phyloP scores from a whole-genome alignment of 2,113 vertebrate genomes.

The Glaucidium brasilianum region DNA sequence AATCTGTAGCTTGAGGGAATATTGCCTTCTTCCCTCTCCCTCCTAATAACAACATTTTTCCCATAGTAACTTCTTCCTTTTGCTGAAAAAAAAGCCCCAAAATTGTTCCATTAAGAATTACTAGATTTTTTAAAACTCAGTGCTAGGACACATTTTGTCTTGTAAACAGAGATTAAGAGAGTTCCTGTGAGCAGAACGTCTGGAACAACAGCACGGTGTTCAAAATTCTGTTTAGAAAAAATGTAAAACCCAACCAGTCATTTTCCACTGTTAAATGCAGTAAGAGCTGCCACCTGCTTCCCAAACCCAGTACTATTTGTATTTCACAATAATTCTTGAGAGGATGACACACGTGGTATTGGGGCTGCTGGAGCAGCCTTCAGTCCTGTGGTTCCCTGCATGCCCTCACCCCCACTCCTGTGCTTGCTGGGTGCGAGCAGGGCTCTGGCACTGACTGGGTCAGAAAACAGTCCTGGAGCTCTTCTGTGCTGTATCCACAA shows the following conservation, averaged over 20 bases:
- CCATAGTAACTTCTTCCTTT: not conserved
- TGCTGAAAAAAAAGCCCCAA: not conserved
- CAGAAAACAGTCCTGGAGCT: not conserved
- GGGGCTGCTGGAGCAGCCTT: not conserved
- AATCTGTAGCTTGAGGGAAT: not conserved
- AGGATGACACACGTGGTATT: not conserved
- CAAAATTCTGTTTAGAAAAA: not conserved
- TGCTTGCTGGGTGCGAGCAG: not conserved
- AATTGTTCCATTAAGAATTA: not conserved
- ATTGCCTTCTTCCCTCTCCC: not conserved
- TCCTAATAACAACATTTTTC: not conserved
- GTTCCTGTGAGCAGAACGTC: not conserved
- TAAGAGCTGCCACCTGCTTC: not conserved
- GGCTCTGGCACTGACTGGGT: not conserved
- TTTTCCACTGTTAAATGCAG: not conserved
- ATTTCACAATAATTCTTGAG: not conserved
- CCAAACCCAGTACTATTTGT: not conserved
- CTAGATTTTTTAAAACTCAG: not conserved
- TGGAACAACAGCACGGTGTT: not conserved
- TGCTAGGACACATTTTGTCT: not conserved
- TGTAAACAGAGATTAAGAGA: not conserved
- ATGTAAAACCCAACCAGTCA: not conserved
- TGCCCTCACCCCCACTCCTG: fast-evolving
- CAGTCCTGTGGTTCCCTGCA: fast-evolving
- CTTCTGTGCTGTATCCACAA: not conserved